These are phyloP conservation scores for Eulithis prunata DNA, from an alignment of 2,888 invertebrate species.

Conservation along the genomic window DNA sequence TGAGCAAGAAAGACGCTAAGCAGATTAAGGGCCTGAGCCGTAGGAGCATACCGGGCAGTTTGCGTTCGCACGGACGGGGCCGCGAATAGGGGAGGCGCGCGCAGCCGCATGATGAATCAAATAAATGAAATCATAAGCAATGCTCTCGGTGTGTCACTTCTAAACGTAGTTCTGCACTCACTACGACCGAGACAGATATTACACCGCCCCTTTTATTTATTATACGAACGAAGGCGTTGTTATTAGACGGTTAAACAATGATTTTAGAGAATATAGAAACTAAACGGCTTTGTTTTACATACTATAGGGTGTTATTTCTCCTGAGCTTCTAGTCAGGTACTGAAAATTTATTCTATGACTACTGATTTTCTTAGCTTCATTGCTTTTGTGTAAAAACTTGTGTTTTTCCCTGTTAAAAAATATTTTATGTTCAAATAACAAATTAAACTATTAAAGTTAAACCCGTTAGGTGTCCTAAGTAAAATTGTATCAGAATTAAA, in stretches of 20 bases:
- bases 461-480: too few relatives aligned
- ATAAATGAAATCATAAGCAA: not conserved
- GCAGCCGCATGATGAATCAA: too few relatives aligned
- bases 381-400: not conserved
- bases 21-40: too few relatives aligned
- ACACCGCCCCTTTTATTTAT: slow-evolving; percentile 71
- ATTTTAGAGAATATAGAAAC: slow-evolving; percentile 38
- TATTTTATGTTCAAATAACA: too few relatives aligned
- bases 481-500: too few relatives aligned
- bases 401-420: too few relatives aligned
- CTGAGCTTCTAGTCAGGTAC: not conserved
- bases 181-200: slow-evolving; percentile 73
- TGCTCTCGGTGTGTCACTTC: slow-evolving; percentile 19
- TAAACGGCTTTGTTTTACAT: slow-evolving; percentile 16
- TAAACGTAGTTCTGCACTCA: slow-evolving; percentile 53
- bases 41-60: too few relatives aligned
- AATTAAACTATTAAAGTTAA: too few relatives aligned
- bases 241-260: slow-evolving; percentile 59
- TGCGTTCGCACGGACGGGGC: too few relatives aligned
- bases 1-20: too few relatives aligned
- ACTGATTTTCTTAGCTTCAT: not conserved
- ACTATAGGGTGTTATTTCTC: not conserved
- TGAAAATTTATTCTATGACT: not conserved
- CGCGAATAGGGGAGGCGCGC: too few relatives aligned
- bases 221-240: slow-evolving; percentile 64